Base-by-base conservation (phyloP, 2,797 vertebrate species). In the Hydrolagus colliei region DNA sequence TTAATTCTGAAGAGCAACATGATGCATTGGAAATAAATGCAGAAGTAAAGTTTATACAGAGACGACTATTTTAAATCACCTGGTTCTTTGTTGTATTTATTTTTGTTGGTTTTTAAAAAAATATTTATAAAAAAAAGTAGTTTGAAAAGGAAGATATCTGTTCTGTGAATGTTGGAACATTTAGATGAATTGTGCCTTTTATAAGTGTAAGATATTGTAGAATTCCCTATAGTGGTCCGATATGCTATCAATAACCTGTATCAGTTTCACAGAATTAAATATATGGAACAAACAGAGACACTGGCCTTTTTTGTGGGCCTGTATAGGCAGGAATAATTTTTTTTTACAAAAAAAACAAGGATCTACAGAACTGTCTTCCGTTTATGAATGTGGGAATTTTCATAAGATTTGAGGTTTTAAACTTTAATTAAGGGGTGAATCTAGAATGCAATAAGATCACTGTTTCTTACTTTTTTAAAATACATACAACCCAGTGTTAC, bases 131-230 rank as follows among this genome's bases (percentile, higher is more conserved):
- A 94, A 95, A 95, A 95, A 79, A 92, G 91, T 93, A 95, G 93
- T 93, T 92, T 84, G 67, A 7, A 84, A 68, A 71, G 79, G 91
- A 93, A 93, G 90, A 94, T 92, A 92, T 90, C 93, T 94, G 94
- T 95, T 94, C 93, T 93, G 93, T 94, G 94, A 92, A 73, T 72
- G 79, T 72, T 86, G 86, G 41, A 93, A 92, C 92, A 93, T 92
- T 93, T 91, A 86, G 94, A 95, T 95, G 94, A 94, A 92, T 94
- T 93, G 94, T 95, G 94, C 94, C 94, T 95, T 94, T 93, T 94
- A 94, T 95, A 52, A 52, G 92, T 94, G 92, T 92, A 93, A 95
- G 93, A 95, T 91, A 93, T 94, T 95, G 94, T 95, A 94, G 92
- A 94, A 93, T 95, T 95, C 94, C 93, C 94, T 93, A 89, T 91